Conservation (phyloP, 1,140 invertebrate genomes). For the Rhagoletis pomonella region DNA sequence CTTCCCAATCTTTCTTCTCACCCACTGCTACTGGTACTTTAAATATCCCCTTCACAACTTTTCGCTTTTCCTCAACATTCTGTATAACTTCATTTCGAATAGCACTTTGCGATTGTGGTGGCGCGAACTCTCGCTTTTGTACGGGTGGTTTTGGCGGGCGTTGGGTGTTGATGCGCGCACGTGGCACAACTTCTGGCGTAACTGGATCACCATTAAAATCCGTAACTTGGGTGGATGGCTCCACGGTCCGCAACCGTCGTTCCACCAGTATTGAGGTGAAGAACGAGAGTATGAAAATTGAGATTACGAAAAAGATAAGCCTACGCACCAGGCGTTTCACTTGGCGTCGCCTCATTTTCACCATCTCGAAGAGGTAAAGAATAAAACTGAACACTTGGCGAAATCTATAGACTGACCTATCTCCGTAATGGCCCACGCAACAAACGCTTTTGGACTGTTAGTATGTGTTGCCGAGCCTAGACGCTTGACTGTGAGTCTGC, state of each 20-base stretch:
- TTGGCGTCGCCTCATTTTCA: constrained; percentile 65
- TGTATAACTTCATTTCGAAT: background rate
- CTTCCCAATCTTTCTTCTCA: constrained; percentile 83
- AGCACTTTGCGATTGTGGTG: no score
- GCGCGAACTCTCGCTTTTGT: constrained; percentile 50
- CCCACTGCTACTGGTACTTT: constrained; percentile 62
- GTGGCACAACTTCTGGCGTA: constrained; percentile 60
- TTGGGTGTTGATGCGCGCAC: constrained; percentile 54
- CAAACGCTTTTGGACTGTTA: background rate
- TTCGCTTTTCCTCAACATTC: background rate
- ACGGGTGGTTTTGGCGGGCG: constrained; percentile 62
- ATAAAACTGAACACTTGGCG: no score
- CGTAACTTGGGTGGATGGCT: constrained; percentile 54
- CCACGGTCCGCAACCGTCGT: constrained; percentile 53
- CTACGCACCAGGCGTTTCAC: constrained; percentile 68
- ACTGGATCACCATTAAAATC: constrained; percentile 68
- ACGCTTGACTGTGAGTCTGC: no score
- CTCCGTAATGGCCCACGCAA: background rate
- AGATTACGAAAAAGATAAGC: constrained; percentile 60
- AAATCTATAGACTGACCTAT: background rate
- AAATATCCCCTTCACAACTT: constrained; percentile 51
- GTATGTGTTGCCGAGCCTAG: no score
- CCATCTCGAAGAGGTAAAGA: background rate
- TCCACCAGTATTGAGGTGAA: constrained; percentile 68
- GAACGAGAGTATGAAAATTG: constrained; percentile 62